Evolutionary conservation across 2,113 vertebrate species (phyloP).

Genomic region (Mormoops blainvillei): DNA sequence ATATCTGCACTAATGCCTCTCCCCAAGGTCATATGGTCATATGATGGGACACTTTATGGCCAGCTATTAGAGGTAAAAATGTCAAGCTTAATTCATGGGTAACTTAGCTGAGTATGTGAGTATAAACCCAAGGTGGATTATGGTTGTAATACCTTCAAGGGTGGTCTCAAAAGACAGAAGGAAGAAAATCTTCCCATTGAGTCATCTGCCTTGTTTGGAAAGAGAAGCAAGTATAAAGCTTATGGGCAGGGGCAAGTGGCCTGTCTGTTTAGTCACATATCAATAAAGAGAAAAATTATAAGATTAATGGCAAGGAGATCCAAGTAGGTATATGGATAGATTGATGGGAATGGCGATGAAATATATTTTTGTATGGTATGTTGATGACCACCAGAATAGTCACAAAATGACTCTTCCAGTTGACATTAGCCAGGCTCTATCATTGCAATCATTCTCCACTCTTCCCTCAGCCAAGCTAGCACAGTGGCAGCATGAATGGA

Average conservation of each 20-base stretch:
- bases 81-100: background rate
- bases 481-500: background rate
- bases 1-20: background rate
- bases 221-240: background rate
- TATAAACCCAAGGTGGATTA: background rate
- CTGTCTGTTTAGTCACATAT: background rate
- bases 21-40: background rate
- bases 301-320: background rate
- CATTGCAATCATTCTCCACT: background rate
- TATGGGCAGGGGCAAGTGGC: background rate
- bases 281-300: background rate
- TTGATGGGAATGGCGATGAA: background rate
- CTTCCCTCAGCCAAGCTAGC: background rate
- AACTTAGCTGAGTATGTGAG: background rate
- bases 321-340: background rate
- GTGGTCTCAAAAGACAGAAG: background rate
- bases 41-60: background rate
- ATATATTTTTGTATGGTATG: background rate
- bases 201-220: background rate
- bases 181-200: background rate
- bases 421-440: background rate
- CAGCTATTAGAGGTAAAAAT: background rate
- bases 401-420: background rate
- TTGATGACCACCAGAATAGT: background rate
- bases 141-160: background rate